Base-by-base conservation (phyloP, 2,113 vertebrate species). In the Osmerus eperlanus region DNA sequence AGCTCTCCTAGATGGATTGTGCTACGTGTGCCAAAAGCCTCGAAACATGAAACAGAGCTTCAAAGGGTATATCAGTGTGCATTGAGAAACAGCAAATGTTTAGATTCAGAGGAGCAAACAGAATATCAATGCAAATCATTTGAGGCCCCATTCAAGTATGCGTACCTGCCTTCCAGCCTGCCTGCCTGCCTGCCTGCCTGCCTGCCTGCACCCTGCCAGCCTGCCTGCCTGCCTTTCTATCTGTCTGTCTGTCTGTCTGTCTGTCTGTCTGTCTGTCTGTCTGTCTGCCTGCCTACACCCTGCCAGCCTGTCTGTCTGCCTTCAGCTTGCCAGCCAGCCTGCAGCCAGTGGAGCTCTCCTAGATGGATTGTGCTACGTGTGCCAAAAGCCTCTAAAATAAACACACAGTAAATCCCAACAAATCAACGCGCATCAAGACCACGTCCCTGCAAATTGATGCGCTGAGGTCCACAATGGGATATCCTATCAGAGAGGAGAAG, bases 371-470 rank as follows among this genome's bases (percentile, higher is more conserved):
- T 62, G 67, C 65, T 71, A 14, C 29, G 74, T 68, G 80, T 83
- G 86, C 86, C 85, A 89, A 88, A 76, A 76, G 82, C 78, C 71
- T 84, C 81, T 83, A 87, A 89, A 91, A 89, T 89, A 91, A 90
- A 90, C 86, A 91, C 79, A 70, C 87, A 81, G 82, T 89, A 89
- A 90, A 90, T 89, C 85, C 85, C 77, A 78, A 69, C 8, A 83
- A 90, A 89, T 91, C 87, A 90, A 74, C 83, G 86, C 86, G 85
- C 82, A 91, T 90, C 87, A 87, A 67, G 78, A 85, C 81, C 86
- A 85, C 82, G 87, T 89, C 86, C 89, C 83, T 66, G 78, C 83
- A 85, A 82, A 83, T 83, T 88, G 76, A 68, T 67, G 72, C 70
- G 78, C 83, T 86, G 75, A 80, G 76, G 77, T 64, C 71, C 67